Evolutionary conservation across 2,888 invertebrate genomes (phyloP).

Genomic region (Eutolmus rufibarbis): DNA sequence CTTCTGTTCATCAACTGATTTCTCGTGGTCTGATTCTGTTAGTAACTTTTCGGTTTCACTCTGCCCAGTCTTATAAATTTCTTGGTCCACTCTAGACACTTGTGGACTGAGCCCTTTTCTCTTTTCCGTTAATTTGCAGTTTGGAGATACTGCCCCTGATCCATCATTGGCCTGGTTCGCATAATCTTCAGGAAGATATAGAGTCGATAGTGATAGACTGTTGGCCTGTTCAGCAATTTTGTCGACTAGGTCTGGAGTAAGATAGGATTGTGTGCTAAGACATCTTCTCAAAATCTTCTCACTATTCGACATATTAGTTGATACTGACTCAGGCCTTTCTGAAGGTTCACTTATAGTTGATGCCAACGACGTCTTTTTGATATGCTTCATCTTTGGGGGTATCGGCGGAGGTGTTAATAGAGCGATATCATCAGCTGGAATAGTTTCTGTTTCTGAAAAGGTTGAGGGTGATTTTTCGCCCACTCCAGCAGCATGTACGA

Average conservation of each 20-base stretch:
- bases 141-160: constrained; percentile 46
- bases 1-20: background rate
- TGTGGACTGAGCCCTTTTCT: constrained; percentile 37
- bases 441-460: background rate
- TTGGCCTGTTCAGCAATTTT: constrained; percentile 47
- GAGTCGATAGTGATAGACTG: constrained; percentile 32
- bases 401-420: constrained; percentile 7
- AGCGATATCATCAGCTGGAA: background rate
- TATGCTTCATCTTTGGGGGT: constrained; percentile 21
- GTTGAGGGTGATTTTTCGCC: background rate
- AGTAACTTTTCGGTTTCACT: background rate
- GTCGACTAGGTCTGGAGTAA: constrained; percentile 47
- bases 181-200: constrained; percentile 42
- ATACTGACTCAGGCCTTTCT: constrained; percentile 7
- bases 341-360: background rate
- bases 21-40: background rate
- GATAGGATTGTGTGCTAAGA: constrained; percentile 48
- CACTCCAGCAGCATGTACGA: background rate
- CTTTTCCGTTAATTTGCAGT: constrained; percentile 45
- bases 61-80: background rate
- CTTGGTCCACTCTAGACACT: background rate
- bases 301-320: constrained; percentile 37
- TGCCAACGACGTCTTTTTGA: background rate
- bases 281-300: constrained; percentile 44
- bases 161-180: constrained; percentile 43